phyloP scores from a whole-genome alignment of 2,113 vertebrate species.

The Leptosomus discolor region DNA sequence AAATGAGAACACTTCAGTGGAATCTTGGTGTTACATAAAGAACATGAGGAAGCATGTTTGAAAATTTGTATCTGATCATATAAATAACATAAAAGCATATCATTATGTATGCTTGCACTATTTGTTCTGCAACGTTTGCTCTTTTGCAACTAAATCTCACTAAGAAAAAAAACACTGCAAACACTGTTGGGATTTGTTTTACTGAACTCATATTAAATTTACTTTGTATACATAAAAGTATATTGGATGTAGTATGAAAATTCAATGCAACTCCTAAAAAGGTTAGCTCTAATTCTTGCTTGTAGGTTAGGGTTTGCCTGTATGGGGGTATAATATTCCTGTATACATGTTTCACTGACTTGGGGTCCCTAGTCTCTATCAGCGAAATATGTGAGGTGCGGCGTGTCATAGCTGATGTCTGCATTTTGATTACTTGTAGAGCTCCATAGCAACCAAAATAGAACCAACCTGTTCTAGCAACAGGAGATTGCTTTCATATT shows the following conservation, averaged over 20 bases:
- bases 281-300: neutral
- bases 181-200: neutral
- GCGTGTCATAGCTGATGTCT: slow-evolving; percentile 23
- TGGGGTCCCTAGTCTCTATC: neutral
- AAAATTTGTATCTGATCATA: neutral
- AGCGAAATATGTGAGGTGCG: neutral
- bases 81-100: neutral
- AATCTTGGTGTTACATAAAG: neutral
- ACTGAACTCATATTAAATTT: neutral
- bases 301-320: neutral
- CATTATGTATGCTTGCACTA: neutral
- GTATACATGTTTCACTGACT: neutral
- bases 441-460: slow-evolving; percentile 62
- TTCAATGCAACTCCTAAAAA: neutral
- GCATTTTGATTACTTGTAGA: slow-evolving; percentile 59
- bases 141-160: neutral
- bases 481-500: slow-evolving; percentile 64
- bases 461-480: slow-evolving; percentile 45
- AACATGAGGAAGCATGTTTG: neutral
- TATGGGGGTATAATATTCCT: neutral
- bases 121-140: neutral
- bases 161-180: neutral
- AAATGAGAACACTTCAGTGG: neutral
- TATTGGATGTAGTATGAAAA: neutral
- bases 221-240: neutral